These are phyloP conservation scores for Ormyrus labotus DNA, from an alignment of 2,888 invertebrate genomes.

Conservation along the genomic window DNA sequence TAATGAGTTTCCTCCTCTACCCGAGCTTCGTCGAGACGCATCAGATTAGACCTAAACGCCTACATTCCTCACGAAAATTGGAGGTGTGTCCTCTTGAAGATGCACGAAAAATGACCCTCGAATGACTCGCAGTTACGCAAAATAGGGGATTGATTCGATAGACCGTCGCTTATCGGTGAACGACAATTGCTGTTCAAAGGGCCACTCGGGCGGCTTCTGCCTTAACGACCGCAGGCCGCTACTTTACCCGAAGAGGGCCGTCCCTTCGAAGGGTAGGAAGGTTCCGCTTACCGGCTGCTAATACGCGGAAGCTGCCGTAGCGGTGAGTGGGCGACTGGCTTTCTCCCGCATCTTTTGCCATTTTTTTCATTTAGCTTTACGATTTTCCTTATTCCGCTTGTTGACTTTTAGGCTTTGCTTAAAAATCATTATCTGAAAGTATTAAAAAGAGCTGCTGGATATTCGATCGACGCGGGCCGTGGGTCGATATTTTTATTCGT, in stretches of 20 bases:
- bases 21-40: slow-evolving; percentile 19
- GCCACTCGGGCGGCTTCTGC: slow-evolving; percentile 7
- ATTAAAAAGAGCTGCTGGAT: no score
- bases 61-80: slow-evolving; percentile 20
- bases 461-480: no score
- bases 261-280: neutral
- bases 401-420: no score
- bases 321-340: neutral
- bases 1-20: slow-evolving; percentile 47
- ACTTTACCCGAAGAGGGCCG: slow-evolving; percentile 33
- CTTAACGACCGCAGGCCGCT: slow-evolving; percentile 49
- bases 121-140: slow-evolving; percentile 26
- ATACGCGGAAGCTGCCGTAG: slow-evolving; percentile 11
- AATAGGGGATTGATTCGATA: slow-evolving; percentile 34
- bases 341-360: neutral
- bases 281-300: slow-evolving; percentile 41
- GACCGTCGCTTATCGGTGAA: slow-evolving; percentile 10
- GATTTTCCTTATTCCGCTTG: neutral
- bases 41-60: slow-evolving; percentile 15
- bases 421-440: no score
- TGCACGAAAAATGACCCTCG: neutral
- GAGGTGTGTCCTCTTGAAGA: no score
- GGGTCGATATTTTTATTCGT: no score
- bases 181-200: neutral
- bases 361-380: neutral